Evolutionary conservation across 2,797 vertebrate species (phyloP).

Genomic region (Saxicola maurus): DNA sequence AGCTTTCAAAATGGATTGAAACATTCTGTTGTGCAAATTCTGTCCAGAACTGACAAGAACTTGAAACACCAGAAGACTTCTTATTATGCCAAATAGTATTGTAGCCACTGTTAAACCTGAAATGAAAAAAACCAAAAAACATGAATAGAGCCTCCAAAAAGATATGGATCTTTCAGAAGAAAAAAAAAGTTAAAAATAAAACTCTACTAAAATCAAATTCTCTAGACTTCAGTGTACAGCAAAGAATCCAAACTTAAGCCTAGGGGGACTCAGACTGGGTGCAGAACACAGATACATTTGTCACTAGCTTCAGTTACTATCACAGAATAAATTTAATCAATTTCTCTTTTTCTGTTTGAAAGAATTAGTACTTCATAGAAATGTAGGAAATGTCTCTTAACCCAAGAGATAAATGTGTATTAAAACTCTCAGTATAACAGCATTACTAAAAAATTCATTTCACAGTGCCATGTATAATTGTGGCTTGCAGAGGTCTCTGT

Average conservation of each 20-base stretch:
- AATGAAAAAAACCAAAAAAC: not conserved
- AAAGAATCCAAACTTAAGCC: not conserved
- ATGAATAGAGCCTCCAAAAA: not conserved
- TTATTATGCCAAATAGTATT: conserved; percentile 80
- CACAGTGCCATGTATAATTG: not conserved
- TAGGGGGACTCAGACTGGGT: not conserved
- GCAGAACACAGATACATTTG: not conserved
- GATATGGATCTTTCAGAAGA: not conserved
- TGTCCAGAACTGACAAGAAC: conserved; percentile 83
- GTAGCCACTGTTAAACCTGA: conserved; percentile 83
- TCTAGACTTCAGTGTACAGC: not conserved
- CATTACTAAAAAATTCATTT: conserved; percentile 18
- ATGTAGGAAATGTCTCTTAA: not conserved
- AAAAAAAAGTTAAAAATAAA: not conserved
- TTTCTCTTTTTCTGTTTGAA: not conserved
- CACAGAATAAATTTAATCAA: not conserved
- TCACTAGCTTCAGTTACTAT: not conserved
- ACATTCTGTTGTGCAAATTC: conserved; percentile 83
- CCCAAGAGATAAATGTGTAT: not conserved
- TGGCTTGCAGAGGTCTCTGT: conserved; percentile 16
- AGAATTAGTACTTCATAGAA: not conserved
- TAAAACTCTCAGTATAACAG: not conserved
- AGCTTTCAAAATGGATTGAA: conserved; percentile 75
- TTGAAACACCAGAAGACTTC: conserved; percentile 81
- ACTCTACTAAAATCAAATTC: not conserved